Conservation (phyloP, 2,113 vertebrate species). For the Proteles cristata region DNA sequence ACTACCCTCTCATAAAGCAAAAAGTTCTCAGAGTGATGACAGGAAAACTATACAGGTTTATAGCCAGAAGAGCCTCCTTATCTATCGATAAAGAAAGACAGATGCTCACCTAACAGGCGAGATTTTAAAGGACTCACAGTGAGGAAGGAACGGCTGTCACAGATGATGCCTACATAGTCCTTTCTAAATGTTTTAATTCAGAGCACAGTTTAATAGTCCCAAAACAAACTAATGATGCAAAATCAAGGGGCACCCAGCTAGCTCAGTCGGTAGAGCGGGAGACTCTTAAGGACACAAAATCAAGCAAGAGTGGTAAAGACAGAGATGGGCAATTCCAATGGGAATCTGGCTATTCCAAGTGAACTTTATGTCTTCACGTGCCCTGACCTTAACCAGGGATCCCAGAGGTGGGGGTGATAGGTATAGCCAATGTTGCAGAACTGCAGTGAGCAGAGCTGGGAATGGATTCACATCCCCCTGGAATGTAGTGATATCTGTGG, state of each 20-base stretch:
- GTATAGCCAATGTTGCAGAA: not conserved
- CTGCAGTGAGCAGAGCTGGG: not conserved
- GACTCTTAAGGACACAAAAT: too few species aligned
- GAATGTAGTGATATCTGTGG: not conserved
- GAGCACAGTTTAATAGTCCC: conserved; percentile 35
- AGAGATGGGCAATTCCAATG: not conserved
- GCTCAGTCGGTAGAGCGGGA: too few species aligned
- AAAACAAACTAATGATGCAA: not conserved
- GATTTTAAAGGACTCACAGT: not conserved
- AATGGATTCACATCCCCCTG: not conserved
- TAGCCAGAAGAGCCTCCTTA: conserved; percentile 6
- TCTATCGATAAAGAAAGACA: conserved; percentile 54
- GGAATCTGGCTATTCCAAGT: not conserved
- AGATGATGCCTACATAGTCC: not conserved
- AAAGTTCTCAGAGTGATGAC: conserved; percentile 48
- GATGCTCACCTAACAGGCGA: conserved; percentile 35
- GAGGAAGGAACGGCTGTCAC: not conserved
- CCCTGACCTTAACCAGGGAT: not conserved
- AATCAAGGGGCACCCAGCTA: too few species aligned
- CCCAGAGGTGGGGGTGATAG: not conserved
- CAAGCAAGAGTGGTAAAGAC: not conserved
- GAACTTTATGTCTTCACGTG: fast-evolving
- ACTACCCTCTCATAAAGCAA: conserved; percentile 69
- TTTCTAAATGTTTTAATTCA: not conserved
- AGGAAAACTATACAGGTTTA: conserved; percentile 56